Conservation (phyloP, 2,113 vertebrate genomes). For the Girardinichthys multiradiatus region DNA sequence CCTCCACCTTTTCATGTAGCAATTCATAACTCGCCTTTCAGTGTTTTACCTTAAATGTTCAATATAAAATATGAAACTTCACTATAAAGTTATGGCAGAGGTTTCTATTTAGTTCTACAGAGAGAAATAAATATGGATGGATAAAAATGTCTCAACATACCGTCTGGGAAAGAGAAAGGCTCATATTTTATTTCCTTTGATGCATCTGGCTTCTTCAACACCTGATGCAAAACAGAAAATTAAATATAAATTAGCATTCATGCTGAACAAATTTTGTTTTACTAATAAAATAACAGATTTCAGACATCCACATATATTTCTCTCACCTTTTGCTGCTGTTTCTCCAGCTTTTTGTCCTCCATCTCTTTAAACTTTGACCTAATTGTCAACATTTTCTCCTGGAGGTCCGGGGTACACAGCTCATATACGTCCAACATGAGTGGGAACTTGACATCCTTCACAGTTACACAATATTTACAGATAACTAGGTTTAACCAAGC, state of each 20-base stretch:
- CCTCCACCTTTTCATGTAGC: no score
- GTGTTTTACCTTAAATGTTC: no score
- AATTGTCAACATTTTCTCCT: slow-evolving; percentile 93
- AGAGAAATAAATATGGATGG: no score
- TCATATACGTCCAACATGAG: slow-evolving; percentile 98
- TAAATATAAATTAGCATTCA: background rate
- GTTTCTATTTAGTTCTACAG: no score
- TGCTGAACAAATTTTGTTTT: background rate
- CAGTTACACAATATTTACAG: background rate
- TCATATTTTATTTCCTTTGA: slow-evolving; percentile 90
- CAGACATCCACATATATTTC: background rate
- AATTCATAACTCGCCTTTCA: no score
- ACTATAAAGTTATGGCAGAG: no score
- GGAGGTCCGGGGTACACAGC: slow-evolving; percentile 91
- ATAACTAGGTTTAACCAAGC: background rate
- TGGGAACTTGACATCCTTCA: slow-evolving; percentile 98
- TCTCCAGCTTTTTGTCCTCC: slow-evolving; percentile 93
- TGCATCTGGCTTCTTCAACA: slow-evolving; percentile 55
- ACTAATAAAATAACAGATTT: background rate
- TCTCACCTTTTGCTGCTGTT: slow-evolving; percentile 88
- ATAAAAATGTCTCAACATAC: slow-evolving; percentile 75
- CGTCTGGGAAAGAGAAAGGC: slow-evolving; percentile 92
- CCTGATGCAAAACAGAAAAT: slow-evolving; percentile 38
- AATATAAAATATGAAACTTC: no score
- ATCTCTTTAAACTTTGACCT: slow-evolving; percentile 96